Percentiles rank a stretch among this genome's conserved stretches.
phyloP scores from a whole-genome alignment of 2,113 vertebrate species.

The Cavia porcellus region DNA sequence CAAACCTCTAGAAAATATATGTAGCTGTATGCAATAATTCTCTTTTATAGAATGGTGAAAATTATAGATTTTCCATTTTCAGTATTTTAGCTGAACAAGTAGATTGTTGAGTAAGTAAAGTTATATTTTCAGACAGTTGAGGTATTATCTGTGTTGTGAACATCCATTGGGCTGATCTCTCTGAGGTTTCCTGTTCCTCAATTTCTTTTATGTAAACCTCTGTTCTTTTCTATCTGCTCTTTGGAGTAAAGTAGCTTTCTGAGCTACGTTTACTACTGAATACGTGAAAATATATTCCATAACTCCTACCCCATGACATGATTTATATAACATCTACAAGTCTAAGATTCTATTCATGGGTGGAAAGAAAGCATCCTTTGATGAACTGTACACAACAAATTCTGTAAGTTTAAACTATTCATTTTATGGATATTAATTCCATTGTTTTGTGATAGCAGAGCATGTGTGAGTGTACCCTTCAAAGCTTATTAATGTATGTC shows the following conservation, averaged over 20 bases:
- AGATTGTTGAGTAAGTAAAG: neutral
- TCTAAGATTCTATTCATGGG: neutral
- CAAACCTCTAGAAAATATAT: neutral
- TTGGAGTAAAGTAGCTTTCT: neutral
- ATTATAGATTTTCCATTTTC: neutral
- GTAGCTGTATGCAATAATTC: neutral
- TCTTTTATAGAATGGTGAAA: neutral
- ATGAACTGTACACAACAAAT: neutral
- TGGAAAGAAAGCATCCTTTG: neutral
- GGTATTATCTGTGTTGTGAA: fast-evolving
- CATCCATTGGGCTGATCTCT: neutral
- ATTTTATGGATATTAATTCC: no score
- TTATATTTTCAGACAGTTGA: neutral
- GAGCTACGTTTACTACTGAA: neutral
- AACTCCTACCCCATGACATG: neutral
- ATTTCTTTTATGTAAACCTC: neutral
- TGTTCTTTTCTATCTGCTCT: neutral
- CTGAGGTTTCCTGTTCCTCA: neutral
- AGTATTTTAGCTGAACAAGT: neutral
- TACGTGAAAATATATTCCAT: no score
- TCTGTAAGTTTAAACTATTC: no score
- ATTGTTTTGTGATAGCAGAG: no score
- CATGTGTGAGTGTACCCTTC: no score
- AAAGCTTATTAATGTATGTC: no score
- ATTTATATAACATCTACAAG: neutral